Base-by-base conservation (phyloP, 2,888 invertebrate species). In the Acanthopleura granulata region DNA sequence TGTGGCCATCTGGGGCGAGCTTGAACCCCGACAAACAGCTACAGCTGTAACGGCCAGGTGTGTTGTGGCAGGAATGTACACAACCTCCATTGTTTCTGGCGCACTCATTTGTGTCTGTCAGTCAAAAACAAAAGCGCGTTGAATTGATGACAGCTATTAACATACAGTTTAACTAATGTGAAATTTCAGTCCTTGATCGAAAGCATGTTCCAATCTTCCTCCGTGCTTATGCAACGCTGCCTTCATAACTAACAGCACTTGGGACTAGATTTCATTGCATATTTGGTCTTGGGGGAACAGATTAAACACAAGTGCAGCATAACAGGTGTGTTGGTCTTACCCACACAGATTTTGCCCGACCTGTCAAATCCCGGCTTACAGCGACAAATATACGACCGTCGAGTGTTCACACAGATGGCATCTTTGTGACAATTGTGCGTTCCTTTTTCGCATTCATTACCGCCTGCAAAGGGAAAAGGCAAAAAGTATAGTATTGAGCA, bases 321-420 rank as follows among this genome's bases (percentile, higher is more conserved):
- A 40, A 40, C 40, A 40, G 40, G 40, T 40, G 40, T 9, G 4
- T 40, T 40, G 9, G 3, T 40, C 87, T 82, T 80, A 90, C 90
- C 90, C 74, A 83, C 77, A 81, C 90, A 90, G 49, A 85, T 84
- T 73, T 86, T 85, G 29, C 89, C 89, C 74, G 85, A 87, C 22
- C 88, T 88, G 78, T 87, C 86, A 80, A 85, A 90, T 18, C 90
- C 90, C 4, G 83, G 80, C 74, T 88, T 87, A 80, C 90, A 90
- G 74, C 83, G 82, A 81, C 90, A 90, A 62, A 83, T 79, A 76
- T 85, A 87, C 15, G 87, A 83, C 61, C 84, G 79, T 29, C 88
- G 83, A 6, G 87, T 85, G 79, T 85, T 87, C 70, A 86, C 81
- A 79, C 90, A 90, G 14, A 83, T 78, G 0, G 90, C 89, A 72